These are phyloP conservation scores for Bombus pyrosoma DNA, from an alignment of 1,140 invertebrate species.

Conservation along the genomic window DNA sequence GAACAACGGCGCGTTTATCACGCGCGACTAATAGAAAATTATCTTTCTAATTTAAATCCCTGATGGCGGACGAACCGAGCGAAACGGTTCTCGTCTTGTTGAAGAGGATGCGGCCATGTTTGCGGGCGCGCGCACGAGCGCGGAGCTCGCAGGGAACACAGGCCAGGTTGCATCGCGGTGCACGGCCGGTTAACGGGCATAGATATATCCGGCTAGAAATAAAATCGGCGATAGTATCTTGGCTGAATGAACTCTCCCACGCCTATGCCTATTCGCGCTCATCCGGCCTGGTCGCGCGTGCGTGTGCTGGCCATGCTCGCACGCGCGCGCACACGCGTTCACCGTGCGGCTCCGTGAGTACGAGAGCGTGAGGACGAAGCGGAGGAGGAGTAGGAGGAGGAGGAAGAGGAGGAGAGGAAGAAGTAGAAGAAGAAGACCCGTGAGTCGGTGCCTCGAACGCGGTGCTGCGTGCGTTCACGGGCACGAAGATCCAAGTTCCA, in stretches of 20 bases:
- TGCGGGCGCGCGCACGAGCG: not conserved
- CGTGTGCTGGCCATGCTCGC: conserved; percentile 33
- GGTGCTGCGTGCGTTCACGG: conserved; percentile 66
- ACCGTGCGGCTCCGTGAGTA: conserved; percentile 2
- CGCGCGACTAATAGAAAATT: conserved; percentile 70
- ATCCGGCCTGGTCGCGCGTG: conserved; percentile 42
- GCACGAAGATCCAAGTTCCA: conserved; percentile 65
- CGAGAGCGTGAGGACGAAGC: conserved; percentile 5
- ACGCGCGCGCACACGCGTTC: conserved; percentile 61
- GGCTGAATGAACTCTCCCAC: conserved; percentile 83
- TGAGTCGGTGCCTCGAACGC: conserved; percentile 29
- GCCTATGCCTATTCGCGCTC: conserved; percentile 76
- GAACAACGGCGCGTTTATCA: conserved; percentile 68
- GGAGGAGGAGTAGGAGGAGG: not conserved
- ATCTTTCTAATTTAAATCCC: conserved; percentile 69
- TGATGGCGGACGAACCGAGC: conserved; percentile 6
- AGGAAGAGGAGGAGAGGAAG: not conserved
- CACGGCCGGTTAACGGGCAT: conserved; percentile 74
- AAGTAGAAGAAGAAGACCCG: not conserved
- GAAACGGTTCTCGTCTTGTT: not conserved
- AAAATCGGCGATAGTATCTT: conserved; percentile 82
- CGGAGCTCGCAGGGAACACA: not conserved
- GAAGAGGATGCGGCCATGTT: conserved; percentile 17
- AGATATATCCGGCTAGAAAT: conserved; percentile 80
- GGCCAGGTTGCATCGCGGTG: conserved; percentile 15